A percentile compares a stretch with the other conserved stretches of the same genome.
These are phyloP conservation scores for Auanema sp. DNA, from an alignment of 2,888 invertebrate genomes.

Conservation along the genomic window DNA sequence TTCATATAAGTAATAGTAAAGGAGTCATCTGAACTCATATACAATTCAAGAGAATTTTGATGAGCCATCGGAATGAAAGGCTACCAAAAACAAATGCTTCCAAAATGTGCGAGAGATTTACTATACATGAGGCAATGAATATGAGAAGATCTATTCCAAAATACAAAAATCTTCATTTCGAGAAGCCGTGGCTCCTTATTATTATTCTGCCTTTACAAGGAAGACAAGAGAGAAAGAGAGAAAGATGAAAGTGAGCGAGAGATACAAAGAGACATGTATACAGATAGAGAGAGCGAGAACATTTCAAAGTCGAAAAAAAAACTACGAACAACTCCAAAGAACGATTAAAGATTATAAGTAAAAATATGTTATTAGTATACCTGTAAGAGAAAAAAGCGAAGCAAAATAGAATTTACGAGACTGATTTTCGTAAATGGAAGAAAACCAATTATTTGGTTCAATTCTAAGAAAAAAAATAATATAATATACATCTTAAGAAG, in stretches of 20 bases:
- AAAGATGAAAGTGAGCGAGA: constrained; percentile 6
- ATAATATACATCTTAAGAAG: too few species aligned
- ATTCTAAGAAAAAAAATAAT: too few species aligned
- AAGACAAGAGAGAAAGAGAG: background rate
- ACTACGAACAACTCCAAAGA: background rate
- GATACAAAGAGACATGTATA: background rate
- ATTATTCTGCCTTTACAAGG: background rate
- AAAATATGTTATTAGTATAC: background rate
- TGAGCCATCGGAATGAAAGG: background rate
- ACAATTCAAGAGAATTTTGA: background rate
- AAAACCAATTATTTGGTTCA: too few species aligned
- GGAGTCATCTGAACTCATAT: too few species aligned
- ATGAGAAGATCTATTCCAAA: too few species aligned
- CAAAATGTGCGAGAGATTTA: background rate
- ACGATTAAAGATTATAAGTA: background rate
- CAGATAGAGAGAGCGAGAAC: background rate
- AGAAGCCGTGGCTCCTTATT: background rate
- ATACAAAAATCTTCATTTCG: too few species aligned
- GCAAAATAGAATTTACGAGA: too few species aligned
- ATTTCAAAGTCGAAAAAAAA: background rate
- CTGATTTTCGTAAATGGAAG: too few species aligned
- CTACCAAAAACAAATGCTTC: background rate
- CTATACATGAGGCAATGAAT: background rate
- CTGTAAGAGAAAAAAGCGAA: too few species aligned
- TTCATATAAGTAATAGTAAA: too few species aligned